Evolutionary conservation across 2,113 vertebrate genomes (phyloP).

Genomic region (Scomber japonicus): DNA sequence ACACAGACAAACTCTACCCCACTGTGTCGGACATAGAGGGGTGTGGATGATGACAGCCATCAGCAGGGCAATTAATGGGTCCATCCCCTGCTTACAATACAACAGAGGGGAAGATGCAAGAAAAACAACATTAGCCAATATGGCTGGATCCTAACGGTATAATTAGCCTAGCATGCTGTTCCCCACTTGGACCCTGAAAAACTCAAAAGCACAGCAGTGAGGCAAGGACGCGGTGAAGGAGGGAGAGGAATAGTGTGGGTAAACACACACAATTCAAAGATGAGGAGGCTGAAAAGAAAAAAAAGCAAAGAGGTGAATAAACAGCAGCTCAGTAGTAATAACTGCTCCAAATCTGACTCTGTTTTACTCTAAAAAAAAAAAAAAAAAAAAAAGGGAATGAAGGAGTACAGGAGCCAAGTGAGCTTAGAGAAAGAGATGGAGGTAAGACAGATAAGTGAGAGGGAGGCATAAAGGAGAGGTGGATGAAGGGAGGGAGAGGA

Average conservation of each 20-base stretch:
- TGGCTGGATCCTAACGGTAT: constrained; percentile 49
- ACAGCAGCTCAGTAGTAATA: constrained; percentile 7
- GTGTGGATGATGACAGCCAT: constrained; percentile 72
- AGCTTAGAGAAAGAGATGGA: constrained; percentile 59
- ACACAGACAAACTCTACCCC: constrained; percentile 35
- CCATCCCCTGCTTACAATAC: constrained; percentile 53
- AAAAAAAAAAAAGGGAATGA: constrained; percentile 9
- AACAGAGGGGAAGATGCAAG: constrained; percentile 39
- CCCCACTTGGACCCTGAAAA: constrained; percentile 30
- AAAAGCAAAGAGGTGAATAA: constrained; percentile 14
- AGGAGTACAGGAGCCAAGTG: constrained; percentile 26
- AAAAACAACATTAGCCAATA: constrained; percentile 63
- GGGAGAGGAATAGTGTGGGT: not conserved
- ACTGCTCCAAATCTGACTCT: not conserved
- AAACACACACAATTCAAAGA: constrained; percentile 17
- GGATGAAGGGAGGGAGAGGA: constrained; percentile 50
- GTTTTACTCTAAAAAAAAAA: constrained; percentile 27
- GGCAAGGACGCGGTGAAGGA: not conserved
- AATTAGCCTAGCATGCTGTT: constrained; percentile 61
- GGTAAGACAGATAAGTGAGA: constrained; percentile 56
- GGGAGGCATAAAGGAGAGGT: constrained; percentile 55
- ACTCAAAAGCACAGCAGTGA: constrained; percentile 27
- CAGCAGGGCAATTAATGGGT: constrained; percentile 71
- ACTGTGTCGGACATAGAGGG: constrained; percentile 53
- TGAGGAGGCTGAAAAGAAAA: constrained; percentile 23